Conservation (phyloP, 2,888 invertebrate species). For the Boloria selene region DNA sequence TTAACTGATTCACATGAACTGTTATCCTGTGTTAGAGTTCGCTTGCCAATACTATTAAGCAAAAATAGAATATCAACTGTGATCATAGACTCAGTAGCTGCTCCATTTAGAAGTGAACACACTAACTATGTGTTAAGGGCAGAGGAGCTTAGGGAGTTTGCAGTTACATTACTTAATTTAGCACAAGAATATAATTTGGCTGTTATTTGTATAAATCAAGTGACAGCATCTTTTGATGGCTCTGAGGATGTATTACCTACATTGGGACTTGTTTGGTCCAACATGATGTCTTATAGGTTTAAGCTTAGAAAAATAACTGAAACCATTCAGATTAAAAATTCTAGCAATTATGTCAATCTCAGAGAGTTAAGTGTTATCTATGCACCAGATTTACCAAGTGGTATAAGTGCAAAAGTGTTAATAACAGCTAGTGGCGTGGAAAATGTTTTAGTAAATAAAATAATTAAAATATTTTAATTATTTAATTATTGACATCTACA, state of each 20-base stretch:
- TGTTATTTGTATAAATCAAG: constrained; percentile 74
- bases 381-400: constrained; percentile 63
- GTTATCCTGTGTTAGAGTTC: constrained; percentile 62
- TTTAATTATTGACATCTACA: neutral
- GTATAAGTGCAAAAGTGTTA: constrained; percentile 48
- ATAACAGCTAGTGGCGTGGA: constrained; percentile 57
- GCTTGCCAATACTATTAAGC: constrained; percentile 61
- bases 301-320: constrained; percentile 51
- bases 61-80: constrained; percentile 56
- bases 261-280: constrained; percentile 75
- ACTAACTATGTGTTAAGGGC: constrained; percentile 71
- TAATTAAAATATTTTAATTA: neutral
- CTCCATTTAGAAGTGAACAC: constrained; percentile 69
- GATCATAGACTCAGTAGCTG: constrained; percentile 73
- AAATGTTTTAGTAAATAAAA: constrained; percentile 17
- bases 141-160: constrained; percentile 71
- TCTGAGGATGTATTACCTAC: constrained; percentile 59
- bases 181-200: constrained; percentile 64
- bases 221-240: constrained; percentile 60
- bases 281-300: constrained; percentile 68
- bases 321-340: constrained; percentile 24
- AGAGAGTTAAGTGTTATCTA: constrained; percentile 61
- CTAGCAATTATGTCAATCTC: constrained; percentile 43
- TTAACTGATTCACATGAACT: constrained; percentile 68
- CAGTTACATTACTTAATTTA: constrained; percentile 53